Evolutionary conservation across 2,113 vertebrate species (phyloP).

Genomic region (human (Homo sapiens)): DNA sequence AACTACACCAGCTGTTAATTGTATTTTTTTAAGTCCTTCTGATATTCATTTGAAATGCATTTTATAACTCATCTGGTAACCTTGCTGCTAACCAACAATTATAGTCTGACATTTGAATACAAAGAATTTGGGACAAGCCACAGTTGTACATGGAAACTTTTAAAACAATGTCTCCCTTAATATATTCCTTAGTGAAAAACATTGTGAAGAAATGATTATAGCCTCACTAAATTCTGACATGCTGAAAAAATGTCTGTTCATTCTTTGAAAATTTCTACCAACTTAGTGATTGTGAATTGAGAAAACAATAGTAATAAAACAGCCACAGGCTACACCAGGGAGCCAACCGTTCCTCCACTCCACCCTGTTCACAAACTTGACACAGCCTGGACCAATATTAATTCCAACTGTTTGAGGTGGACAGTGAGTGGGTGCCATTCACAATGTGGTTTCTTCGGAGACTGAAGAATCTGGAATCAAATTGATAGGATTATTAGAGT

Average conservation of each 20-base stretch:
- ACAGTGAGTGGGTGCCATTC: conserved; percentile 34
- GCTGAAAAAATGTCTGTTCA: conserved; percentile 59
- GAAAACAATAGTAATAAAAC: conserved; percentile 30
- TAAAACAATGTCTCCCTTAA: conserved; percentile 73
- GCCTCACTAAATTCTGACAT: conserved; percentile 71
- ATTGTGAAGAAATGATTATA: conserved; percentile 75
- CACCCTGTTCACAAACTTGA: neutral
- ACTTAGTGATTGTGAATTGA: conserved; percentile 56
- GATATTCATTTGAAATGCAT: conserved; percentile 63
- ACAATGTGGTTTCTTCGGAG: conserved; percentile 47
- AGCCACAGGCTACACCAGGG: neutral
- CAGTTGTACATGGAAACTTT: conserved; percentile 72
- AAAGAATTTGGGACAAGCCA: conserved; percentile 75
- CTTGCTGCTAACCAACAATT: conserved; percentile 75
- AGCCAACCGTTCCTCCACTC: neutral
- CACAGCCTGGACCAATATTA: neutral
- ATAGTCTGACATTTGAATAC: conserved; percentile 73
- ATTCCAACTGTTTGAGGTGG: conserved; percentile 40
- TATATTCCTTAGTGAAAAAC: conserved; percentile 72
- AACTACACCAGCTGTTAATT: conserved; percentile 45
- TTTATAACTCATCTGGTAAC: conserved; percentile 74
- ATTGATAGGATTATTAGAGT: conserved; percentile 63
- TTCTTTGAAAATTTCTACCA: conserved; percentile 61
- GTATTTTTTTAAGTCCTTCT: conserved; percentile 54
- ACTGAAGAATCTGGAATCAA: conserved; percentile 49